These are phyloP conservation scores for Syngnathus typhle DNA, from an alignment of 2,113 vertebrate genomes.

Conservation along the genomic window DNA sequence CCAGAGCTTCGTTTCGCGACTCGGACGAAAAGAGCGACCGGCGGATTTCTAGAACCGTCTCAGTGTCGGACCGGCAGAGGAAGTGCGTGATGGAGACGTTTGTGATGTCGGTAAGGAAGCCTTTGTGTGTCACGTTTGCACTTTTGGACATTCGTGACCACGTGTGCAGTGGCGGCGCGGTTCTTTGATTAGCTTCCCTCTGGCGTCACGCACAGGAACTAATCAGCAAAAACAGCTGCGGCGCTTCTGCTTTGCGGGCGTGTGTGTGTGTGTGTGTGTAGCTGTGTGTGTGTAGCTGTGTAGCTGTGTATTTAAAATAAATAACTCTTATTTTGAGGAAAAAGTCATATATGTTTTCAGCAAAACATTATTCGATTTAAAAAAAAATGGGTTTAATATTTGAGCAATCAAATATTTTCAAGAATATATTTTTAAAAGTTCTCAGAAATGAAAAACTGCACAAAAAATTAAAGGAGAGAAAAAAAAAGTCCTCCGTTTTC, in stretches of 20 bases:
- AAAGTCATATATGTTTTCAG: not conserved
- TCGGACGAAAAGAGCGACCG: conserved; percentile 52
- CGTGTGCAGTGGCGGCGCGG: conserved; percentile 4
- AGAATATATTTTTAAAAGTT: too few species aligned
- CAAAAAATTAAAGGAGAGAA: not conserved
- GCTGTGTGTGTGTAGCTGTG: not conserved
- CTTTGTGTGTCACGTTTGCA: conserved; percentile 7
- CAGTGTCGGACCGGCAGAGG: conserved; percentile 21
- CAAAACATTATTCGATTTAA: not conserved
- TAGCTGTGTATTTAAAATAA: too few species aligned
- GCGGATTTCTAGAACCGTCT: conserved; percentile 34
- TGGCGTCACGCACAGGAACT: conserved; percentile 38
- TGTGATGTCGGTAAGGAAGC: conserved; percentile 70
- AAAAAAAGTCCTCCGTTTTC: too few species aligned
- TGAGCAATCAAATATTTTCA: not conserved
- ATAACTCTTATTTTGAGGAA: not conserved
- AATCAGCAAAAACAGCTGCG: conserved; percentile 57
- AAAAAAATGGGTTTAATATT: too few species aligned
- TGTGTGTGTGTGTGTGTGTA: not conserved
- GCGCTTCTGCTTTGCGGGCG: conserved; percentile 7
- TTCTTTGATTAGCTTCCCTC: conserved; percentile 38
- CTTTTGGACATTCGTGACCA: conserved; percentile 4
- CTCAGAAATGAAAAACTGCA: too few species aligned
- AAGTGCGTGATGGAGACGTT: conserved; percentile 58
- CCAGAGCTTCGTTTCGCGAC: conserved; percentile 60